Conservation (phyloP, 2,113 vertebrate genomes). For the Sinocyclocheilus anophthalmus region DNA sequence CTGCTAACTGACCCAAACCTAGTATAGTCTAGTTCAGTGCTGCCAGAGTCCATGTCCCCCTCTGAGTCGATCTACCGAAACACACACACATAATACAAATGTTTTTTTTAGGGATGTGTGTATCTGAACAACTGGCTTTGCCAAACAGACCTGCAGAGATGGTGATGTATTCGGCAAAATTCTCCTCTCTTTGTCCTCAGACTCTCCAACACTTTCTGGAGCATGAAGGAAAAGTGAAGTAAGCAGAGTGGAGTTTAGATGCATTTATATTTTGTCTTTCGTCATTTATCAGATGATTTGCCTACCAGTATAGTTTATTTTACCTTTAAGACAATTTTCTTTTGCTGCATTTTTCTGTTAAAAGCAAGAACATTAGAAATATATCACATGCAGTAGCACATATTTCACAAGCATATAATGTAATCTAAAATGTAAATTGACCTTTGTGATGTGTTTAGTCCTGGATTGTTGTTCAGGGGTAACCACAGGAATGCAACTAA, state of each 20-base stretch:
- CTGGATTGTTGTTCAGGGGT: conserved; percentile 36
- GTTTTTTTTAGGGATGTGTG: not conserved
- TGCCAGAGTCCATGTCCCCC: conserved; percentile 70
- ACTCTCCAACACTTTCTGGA: conserved; percentile 36
- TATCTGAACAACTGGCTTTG: not conserved
- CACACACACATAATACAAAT: not conserved
- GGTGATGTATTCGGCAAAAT: conserved; percentile 1
- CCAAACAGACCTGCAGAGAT: conserved; percentile 35
- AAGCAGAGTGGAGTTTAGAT: not conserved
- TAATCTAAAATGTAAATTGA: conserved; percentile 23
- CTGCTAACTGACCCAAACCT: conserved; percentile 78
- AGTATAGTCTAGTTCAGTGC: conserved; percentile 61
- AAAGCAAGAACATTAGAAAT: conserved; percentile 12
- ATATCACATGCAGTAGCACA: not conserved
- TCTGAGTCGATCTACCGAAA: conserved; percentile 53
- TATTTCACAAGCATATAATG: conserved; percentile 10
- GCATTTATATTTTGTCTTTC: not conserved
- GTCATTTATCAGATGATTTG: not conserved
- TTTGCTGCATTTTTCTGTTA: conserved; percentile 16
- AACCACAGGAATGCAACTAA: not conserved
- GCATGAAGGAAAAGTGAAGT: conserved; percentile 9
- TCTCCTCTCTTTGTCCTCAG: conserved; percentile 1
- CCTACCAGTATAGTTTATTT: not conserved
- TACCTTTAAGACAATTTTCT: conserved; percentile 38
- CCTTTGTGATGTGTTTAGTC: conserved; percentile 37